Conservation (phyloP, 1,140 invertebrate species). For the Ceratosolen fusciceps region DNA sequence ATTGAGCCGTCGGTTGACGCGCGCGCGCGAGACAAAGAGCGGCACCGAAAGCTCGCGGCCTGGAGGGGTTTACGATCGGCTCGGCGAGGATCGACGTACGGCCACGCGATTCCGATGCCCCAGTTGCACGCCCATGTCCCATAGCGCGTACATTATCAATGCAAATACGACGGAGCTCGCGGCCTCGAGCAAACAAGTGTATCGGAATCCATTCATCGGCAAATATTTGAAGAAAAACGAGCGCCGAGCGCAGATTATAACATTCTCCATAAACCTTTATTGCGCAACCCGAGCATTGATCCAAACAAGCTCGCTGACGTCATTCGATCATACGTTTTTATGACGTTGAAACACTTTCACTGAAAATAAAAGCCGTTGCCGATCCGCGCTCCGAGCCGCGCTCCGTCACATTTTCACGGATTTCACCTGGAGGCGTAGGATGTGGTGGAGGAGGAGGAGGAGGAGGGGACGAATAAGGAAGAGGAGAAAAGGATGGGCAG, state of each 20-base stretch:
- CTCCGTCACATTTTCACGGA: too few relatives aligned
- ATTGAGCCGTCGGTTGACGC: too few relatives aligned
- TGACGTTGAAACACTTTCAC: background rate
- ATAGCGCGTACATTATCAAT: background rate
- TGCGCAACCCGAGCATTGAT: slow-evolving; percentile 1
- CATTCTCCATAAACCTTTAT: slow-evolving; percentile 15
- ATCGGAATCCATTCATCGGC: background rate
- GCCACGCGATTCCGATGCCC: too few relatives aligned
- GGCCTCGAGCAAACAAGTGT: background rate
- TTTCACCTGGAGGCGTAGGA: too few relatives aligned
- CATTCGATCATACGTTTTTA: background rate
- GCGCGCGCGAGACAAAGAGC: too few relatives aligned
- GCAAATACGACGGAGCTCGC: slow-evolving; percentile 8
- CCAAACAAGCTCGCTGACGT: background rate
- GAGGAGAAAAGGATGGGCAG: too few relatives aligned
- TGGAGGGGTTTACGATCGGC: too few relatives aligned
- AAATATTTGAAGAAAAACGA: slow-evolving; percentile 4
- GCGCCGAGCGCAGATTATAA: background rate
- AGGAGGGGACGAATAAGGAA: too few relatives aligned
- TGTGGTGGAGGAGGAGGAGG: too few relatives aligned
- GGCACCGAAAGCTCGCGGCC: too few relatives aligned
- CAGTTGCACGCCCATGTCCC: background rate
- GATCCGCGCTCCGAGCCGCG: too few relatives aligned
- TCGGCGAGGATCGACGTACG: too few relatives aligned
- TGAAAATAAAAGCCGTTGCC: background rate